Conservation (phyloP, 2,113 vertebrate species). For the Odocoileus hemionus region DNA sequence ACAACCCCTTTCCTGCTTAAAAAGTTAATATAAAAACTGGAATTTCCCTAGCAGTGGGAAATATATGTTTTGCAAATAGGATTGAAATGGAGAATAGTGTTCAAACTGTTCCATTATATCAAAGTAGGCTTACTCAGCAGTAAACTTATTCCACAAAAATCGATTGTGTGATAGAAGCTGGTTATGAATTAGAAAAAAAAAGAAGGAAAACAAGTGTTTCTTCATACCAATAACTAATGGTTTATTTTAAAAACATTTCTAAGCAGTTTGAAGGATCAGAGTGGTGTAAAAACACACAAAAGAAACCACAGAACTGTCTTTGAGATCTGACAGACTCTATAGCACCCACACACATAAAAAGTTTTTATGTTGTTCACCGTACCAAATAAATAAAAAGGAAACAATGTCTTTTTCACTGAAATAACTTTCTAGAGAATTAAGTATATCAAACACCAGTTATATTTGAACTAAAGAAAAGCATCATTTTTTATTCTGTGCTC, state of each 20-base stretch:
- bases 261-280: neutral
- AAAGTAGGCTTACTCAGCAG: constrained; percentile 22
- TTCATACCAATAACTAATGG: constrained; percentile 2
- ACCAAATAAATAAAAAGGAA: neutral
- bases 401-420: neutral
- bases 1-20: neutral
- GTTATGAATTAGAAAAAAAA: neutral
- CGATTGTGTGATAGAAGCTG: neutral
- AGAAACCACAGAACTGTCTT: neutral
- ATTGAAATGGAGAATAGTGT: neutral
- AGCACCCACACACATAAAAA: neutral
- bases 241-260: neutral
- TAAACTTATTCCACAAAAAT: neutral
- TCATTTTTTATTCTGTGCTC: neutral
- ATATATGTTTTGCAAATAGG: neutral
- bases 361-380: neutral
- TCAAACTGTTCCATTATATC: neutral
- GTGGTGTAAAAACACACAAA: neutral
- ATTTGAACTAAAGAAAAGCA: neutral
- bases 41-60: neutral
- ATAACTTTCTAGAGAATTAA: neutral
- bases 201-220: neutral
- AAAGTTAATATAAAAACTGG: neutral
- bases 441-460: neutral
- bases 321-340: neutral